These are phyloP conservation scores for Agapornis canus DNA, from an alignment of 2,797 vertebrate genomes.

Conservation along the genomic window DNA sequence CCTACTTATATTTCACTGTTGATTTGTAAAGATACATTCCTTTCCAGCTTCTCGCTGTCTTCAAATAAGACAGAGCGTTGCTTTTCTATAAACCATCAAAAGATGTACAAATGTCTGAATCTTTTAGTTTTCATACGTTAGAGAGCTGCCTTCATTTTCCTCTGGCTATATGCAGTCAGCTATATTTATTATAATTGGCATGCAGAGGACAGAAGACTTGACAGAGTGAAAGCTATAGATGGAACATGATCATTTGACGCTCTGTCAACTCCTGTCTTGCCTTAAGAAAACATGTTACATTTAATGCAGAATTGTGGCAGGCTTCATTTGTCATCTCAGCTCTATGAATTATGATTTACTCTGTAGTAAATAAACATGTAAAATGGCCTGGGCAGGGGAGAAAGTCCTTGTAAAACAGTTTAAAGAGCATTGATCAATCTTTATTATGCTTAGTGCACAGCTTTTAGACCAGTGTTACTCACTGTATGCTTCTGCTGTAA, in stretches of 20 bases:
- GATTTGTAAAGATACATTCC: not conserved
- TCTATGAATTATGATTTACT: not conserved
- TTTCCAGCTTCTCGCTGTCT: not conserved
- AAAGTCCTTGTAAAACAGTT: not conserved
- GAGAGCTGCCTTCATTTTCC: not conserved
- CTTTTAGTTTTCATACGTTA: not conserved
- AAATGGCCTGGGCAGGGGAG: not conserved
- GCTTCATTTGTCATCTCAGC: conserved; percentile 40
- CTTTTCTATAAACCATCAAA: not conserved
- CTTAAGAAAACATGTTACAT: conserved; percentile 54
- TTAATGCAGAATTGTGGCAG: conserved; percentile 30
- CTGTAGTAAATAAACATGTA: conserved; percentile 25
- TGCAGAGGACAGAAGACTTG: conserved; percentile 45
- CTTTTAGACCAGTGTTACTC: not conserved
- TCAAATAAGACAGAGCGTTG: not conserved
- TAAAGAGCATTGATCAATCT: not conserved
- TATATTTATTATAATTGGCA: conserved; percentile 38
- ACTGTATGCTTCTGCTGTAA: not conserved
- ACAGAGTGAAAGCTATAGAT: conserved; percentile 60
- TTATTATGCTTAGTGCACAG: not conserved
- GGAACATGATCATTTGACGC: conserved; percentile 49
- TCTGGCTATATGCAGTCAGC: conserved; percentile 25
- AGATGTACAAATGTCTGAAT: not conserved
- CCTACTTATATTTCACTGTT: not conserved
- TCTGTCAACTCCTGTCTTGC: conserved; percentile 47